These are phyloP conservation scores for Homarus gammarus DNA, from an alignment of 2,888 invertebrate species.

Conservation along the genomic window DNA sequence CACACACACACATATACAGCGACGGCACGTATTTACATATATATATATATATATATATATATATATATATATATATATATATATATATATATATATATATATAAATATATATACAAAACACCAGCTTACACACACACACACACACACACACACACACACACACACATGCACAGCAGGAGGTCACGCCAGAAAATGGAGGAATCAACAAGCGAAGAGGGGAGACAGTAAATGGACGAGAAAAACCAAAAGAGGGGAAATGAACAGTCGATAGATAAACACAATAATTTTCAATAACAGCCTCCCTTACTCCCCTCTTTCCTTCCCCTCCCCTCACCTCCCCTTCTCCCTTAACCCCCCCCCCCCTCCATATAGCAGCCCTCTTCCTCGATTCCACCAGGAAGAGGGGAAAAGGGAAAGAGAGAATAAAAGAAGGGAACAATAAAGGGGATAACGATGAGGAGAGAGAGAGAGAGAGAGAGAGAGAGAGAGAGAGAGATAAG, in stretches of 20 bases:
- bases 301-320: no score
- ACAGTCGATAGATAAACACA: no score
- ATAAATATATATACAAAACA: constrained; percentile 13
- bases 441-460: background rate
- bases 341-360: no score
- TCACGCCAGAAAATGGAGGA: constrained; percentile 3
- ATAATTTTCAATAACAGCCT: no score
- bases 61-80: constrained; percentile 6
- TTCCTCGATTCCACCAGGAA: no score
- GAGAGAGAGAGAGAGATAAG: background rate
- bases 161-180: background rate
- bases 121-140: constrained; percentile 1
- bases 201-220: background rate
- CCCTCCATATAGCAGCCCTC: no score
- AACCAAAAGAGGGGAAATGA: background rate
- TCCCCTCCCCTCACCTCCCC: no score
- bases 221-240: background rate
- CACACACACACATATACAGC: constrained; percentile 37
- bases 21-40: background rate
- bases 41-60: background rate
- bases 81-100: constrained; percentile 16
- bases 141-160: constrained; percentile 29
- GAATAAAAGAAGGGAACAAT: background rate
- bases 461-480: constrained; percentile 7
- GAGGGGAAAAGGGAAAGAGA: constrained; percentile 8